Evolutionary conservation across 2,113 vertebrate genomes (phyloP).

Genomic region (Rhodinocichla rosea): DNA sequence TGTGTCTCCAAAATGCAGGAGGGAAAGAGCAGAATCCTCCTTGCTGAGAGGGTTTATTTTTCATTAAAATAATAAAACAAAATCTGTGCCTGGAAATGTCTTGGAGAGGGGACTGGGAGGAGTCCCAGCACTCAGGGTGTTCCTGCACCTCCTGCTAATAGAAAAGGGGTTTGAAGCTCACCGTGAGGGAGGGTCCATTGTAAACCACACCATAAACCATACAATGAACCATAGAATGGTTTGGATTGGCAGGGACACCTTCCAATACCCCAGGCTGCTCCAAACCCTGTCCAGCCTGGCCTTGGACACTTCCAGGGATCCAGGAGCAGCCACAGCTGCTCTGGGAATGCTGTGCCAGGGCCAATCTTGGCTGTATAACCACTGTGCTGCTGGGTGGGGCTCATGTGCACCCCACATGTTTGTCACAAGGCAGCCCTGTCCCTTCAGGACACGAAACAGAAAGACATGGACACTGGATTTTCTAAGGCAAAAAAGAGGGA

Average conservation of each 20-base stretch:
- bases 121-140: background rate
- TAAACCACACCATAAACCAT: background rate
- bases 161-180: background rate
- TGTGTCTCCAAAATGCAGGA: background rate
- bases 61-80: background rate
- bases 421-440: background rate
- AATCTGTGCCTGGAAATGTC: background rate
- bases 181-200: background rate
- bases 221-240: background rate
- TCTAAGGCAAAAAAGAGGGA: no score
- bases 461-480: no score
- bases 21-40: background rate
- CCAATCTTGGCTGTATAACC: fast-evolving
- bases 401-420: fast-evolving
- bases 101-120: background rate
- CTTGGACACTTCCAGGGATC: background rate
- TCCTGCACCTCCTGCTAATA: background rate
- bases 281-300: fast-evolving
- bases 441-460: no score
- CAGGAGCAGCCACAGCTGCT: background rate
- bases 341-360: background rate
- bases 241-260: background rate
- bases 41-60: background rate
- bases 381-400: background rate
- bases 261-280: fast-evolving